phyloP scores from a whole-genome alignment of 2,113 vertebrate genomes.

The Nettapus auritus region DNA sequence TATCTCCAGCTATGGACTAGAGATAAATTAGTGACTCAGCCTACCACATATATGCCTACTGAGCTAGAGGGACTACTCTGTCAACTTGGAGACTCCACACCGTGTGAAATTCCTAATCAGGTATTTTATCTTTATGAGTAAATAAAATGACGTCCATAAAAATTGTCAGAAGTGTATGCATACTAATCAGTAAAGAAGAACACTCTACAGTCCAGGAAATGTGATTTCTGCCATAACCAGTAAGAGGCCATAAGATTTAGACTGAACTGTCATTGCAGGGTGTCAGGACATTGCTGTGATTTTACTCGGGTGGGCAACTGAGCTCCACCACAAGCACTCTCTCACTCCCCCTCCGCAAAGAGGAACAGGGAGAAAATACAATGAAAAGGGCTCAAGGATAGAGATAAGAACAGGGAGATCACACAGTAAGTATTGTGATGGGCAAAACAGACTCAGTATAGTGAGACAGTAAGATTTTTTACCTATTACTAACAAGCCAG shows the following conservation, averaged over 20 bases:
- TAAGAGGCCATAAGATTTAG: neutral
- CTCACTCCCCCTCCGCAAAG: too few relatives aligned
- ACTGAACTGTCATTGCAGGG: neutral
- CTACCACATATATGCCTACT: neutral
- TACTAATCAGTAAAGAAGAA: neutral
- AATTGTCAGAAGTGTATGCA: neutral
- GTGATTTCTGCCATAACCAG: neutral
- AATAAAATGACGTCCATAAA: neutral
- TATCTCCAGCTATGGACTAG: neutral
- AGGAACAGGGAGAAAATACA: too few relatives aligned
- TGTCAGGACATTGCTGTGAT: neutral
- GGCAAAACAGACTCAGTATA: too few relatives aligned
- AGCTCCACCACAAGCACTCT: too few relatives aligned
- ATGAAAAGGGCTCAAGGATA: too few relatives aligned
- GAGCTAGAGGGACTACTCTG: neutral
- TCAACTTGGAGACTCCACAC: neutral
- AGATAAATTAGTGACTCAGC: neutral
- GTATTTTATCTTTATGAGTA: neutral
- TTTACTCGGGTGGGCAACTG: too few relatives aligned
- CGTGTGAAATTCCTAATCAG: neutral
- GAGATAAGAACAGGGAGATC: too few relatives aligned
- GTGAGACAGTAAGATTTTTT: too few relatives aligned
- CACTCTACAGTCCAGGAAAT: neutral
- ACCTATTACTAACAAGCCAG: too few relatives aligned
- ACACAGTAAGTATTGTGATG: too few relatives aligned